phyloP scores from a whole-genome alignment of 2,113 vertebrate species.

The Pterocles burchelli region DNA sequence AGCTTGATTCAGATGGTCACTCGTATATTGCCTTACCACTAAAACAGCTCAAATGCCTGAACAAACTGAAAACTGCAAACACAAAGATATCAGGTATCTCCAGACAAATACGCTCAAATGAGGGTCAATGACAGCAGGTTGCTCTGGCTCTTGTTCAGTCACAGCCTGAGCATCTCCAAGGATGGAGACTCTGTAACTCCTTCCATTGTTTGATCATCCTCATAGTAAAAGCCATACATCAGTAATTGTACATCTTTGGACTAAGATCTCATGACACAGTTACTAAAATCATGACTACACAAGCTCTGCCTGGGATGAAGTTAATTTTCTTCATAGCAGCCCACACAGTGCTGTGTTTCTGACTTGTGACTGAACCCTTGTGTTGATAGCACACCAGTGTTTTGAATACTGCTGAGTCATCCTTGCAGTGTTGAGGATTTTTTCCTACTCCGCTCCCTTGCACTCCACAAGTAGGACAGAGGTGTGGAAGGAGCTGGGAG shows the following conservation, averaged over 20 bases:
- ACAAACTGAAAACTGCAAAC: not conserved
- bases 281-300: not conserved
- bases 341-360: rapidly evolving
- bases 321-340: not conserved
- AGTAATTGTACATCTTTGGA: not conserved
- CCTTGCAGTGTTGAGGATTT: not conserved
- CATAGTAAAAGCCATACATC: not conserved
- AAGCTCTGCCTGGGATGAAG: not conserved
- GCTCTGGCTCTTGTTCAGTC: not conserved
- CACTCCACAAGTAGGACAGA: rapidly evolving
- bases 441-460: no score
- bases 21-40: no score
- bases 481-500: not conserved
- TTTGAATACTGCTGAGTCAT: not conserved
- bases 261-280: not conserved
- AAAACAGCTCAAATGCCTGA: not conserved
- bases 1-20: not conserved
- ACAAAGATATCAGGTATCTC: not conserved
- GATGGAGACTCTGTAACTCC: not conserved
- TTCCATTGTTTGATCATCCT: not conserved
- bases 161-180: not conserved
- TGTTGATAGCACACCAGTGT: not conserved
- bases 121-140: rapidly evolving
- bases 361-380: rapidly evolving
- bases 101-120: not conserved